These are phyloP conservation scores for Paracentrotus lividus DNA, from an alignment of 53 echinoderm and acorn worm genomes.

Conservation along the genomic window DNA sequence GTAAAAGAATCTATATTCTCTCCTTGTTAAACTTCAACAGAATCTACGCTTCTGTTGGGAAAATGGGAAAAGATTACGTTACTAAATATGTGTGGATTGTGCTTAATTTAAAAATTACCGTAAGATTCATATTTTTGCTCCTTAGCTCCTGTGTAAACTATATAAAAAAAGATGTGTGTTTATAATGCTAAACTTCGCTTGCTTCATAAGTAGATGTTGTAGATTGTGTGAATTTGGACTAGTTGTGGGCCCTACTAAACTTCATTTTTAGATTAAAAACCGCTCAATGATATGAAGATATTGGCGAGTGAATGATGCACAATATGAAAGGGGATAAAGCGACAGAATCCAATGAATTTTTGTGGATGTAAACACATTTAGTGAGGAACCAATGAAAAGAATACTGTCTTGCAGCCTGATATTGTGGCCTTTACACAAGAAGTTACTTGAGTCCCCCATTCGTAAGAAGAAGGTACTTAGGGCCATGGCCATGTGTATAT, in stretches of 20 bases:
- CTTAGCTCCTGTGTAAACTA: slow-evolving; percentile 38
- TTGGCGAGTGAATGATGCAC: not conserved
- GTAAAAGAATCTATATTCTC: slow-evolving; percentile 24
- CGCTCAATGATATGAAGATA: slow-evolving; percentile 28
- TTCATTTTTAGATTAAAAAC: not conserved
- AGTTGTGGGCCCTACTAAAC: slow-evolving; percentile 36
- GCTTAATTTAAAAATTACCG: slow-evolving; percentile 53
- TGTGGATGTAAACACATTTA: not conserved
- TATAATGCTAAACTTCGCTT: slow-evolving; percentile 64
- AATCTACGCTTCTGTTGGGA: not conserved
- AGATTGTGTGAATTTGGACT: slow-evolving; percentile 62
- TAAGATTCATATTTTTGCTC: slow-evolving; percentile 65
- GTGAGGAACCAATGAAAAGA: not conserved
- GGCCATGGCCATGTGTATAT: no score
- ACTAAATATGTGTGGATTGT: slow-evolving; percentile 72
- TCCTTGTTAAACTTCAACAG: slow-evolving; percentile 12
- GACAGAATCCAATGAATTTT: not conserved
- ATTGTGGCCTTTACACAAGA: no score
- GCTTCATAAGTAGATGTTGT: slow-evolving; percentile 57
- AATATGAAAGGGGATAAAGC: not conserved
- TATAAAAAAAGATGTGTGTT: slow-evolving; percentile 59
- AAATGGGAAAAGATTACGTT: slow-evolving; percentile 37
- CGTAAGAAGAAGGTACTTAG: no score
- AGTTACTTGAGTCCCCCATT: no score
- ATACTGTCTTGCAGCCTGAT: not conserved